Evolutionary conservation across 2,888 invertebrate genomes (phyloP).

Genomic region (Gari tellinella): DNA sequence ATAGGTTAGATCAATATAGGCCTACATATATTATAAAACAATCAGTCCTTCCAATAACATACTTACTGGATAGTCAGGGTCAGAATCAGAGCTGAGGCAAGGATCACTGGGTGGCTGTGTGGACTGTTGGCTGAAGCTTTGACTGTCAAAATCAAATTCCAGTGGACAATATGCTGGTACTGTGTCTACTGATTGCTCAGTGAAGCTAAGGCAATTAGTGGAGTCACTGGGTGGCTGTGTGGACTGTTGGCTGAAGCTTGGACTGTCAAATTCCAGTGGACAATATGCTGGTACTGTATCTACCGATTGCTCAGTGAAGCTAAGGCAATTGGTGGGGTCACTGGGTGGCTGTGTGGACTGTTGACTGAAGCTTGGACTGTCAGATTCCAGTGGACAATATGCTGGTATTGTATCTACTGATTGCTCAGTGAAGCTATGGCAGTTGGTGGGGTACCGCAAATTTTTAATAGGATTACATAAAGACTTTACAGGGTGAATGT

Average conservation of each 20-base stretch:
- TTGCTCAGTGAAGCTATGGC: no score
- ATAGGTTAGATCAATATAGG: no score
- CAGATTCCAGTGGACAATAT: slow-evolving; percentile 6
- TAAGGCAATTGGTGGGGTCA: neutral
- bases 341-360: slow-evolving; percentile 5
- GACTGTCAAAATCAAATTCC: slow-evolving; percentile 9
- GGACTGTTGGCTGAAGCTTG: slow-evolving; percentile 4
- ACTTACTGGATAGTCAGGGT: neutral
- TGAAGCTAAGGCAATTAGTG: neutral
- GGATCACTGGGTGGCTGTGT: slow-evolving; percentile 2
- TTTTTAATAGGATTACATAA: no score
- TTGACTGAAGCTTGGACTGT: slow-evolving; percentile 4
- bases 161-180: neutral
- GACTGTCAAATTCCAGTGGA: slow-evolving; percentile 8
- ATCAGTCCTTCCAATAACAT: no score
- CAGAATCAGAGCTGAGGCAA: slow-evolving; percentile 5
- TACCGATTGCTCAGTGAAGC: no score
- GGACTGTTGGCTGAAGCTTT: slow-evolving; percentile 3
- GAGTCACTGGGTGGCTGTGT: slow-evolving; percentile 1
- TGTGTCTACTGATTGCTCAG: no score
- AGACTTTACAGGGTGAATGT: no score
- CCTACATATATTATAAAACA: no score
- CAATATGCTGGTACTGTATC: neutral
- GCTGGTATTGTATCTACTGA: neutral
- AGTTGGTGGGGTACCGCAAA: no score